Conservation (phyloP, 2,113 vertebrate genomes). For the Zosterops japonicus region DNA sequence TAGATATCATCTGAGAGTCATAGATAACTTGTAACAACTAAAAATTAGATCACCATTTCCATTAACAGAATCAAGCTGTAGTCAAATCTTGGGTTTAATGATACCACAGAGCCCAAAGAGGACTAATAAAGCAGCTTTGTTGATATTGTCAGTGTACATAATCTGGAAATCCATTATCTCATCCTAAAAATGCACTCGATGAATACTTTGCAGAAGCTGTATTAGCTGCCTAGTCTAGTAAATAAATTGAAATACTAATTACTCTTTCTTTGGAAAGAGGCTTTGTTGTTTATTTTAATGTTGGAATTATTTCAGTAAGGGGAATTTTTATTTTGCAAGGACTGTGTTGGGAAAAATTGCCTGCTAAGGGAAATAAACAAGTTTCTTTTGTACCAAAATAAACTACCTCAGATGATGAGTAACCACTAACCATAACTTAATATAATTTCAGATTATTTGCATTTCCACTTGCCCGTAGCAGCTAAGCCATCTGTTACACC, state of each 20-base stretch:
- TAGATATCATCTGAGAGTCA: background rate
- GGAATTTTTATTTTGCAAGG: background rate
- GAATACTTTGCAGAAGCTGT: background rate
- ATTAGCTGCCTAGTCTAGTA: background rate
- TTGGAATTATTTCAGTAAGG: background rate
- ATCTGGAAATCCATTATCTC: slow-evolving; percentile 2
- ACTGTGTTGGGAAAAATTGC: background rate
- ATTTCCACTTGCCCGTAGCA: background rate
- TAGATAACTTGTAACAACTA: background rate
- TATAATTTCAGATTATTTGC: slow-evolving; percentile 28
- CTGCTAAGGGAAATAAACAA: background rate
- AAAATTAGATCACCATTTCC: background rate
- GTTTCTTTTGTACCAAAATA: background rate
- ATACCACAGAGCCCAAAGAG: background rate
- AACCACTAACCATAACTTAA: slow-evolving; percentile 29
- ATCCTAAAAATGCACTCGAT: background rate
- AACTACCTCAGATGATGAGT: background rate
- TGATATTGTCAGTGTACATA: background rate
- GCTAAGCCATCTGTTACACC: slow-evolving; percentile 6
- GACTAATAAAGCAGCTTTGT: background rate
- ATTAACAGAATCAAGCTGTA: background rate
- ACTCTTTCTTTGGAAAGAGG: background rate
- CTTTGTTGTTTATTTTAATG: background rate
- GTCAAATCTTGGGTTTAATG: background rate
- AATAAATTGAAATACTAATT: slow-evolving; percentile 10